Conservation (phyloP, 2,888 invertebrate species). For the Coenonympha glycerion region DNA sequence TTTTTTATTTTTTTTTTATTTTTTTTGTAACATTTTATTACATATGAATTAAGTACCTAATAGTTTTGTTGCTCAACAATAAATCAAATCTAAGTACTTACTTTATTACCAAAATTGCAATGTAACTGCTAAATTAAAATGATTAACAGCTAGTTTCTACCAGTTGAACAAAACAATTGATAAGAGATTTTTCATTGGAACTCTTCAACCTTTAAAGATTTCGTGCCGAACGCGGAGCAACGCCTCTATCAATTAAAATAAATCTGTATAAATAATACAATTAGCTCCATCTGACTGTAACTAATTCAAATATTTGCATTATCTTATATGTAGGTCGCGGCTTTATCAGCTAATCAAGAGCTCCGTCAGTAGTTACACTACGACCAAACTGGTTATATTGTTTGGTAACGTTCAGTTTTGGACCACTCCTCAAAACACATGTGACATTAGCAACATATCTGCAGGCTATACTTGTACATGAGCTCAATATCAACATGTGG, state of each 20-base stretch:
- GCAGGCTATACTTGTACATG: background rate
- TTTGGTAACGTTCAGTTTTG: conserved; percentile 9
- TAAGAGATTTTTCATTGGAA: conserved; percentile 1
- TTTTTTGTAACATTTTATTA: too few relatives aligned
- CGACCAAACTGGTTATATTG: conserved; percentile 16
- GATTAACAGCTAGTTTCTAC: too few relatives aligned
- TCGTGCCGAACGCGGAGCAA: too few relatives aligned
- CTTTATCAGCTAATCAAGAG: conserved; percentile 15
- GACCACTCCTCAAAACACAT: conserved; percentile 2
- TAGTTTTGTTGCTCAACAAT: too few relatives aligned
- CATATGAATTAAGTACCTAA: too few relatives aligned
- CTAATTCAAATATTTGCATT: conserved; percentile 17
- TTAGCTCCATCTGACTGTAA: conserved; percentile 3
- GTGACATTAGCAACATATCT: conserved; percentile 2
- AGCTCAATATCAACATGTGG: background rate
- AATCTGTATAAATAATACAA: conserved; percentile 19
- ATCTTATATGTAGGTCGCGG: conserved; percentile 24
- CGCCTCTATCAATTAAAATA: conserved; percentile 18
- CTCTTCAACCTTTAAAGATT: background rate
- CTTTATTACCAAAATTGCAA: too few relatives aligned
- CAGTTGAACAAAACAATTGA: background rate
- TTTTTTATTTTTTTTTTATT: too few relatives aligned
- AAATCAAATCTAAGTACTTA: too few relatives aligned
- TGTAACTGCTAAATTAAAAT: too few relatives aligned
- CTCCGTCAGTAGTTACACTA: background rate